These are phyloP conservation scores for Falco punctatus DNA, from an alignment of 2,113 vertebrate genomes.

Conservation along the genomic window DNA sequence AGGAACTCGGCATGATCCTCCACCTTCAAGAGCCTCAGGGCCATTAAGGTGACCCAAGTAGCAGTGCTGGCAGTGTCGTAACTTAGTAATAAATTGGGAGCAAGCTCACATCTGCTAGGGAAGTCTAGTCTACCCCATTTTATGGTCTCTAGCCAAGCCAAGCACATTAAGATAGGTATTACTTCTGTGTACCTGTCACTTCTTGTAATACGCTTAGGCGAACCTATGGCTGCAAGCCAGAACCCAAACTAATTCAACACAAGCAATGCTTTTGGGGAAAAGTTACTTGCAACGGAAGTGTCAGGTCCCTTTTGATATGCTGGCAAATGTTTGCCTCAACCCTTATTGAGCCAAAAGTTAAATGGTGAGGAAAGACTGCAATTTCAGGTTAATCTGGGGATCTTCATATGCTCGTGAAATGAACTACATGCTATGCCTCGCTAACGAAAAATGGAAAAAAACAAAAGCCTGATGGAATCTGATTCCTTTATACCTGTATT, in stretches of 20 bases:
- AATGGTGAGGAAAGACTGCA: not conserved
- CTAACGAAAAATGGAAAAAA: not conserved
- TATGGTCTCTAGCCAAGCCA: constrained; percentile 3
- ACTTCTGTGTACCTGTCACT: constrained; percentile 53
- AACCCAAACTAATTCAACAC: constrained; percentile 19
- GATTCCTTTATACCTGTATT: not conserved
- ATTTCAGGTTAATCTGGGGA: not conserved
- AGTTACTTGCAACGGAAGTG: not conserved
- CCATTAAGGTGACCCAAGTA: not conserved
- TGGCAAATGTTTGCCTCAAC: constrained; percentile 20
- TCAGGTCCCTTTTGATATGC: not conserved
- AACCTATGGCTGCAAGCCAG: constrained; percentile 43
- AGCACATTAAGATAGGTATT: constrained; percentile 44
- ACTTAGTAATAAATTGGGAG: constrained; percentile 63
- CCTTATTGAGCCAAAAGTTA: not conserved
- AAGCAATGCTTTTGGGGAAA: constrained; percentile 32
- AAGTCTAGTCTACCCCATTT: constrained; percentile 1
- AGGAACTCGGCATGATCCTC: not conserved
- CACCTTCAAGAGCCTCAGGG: not conserved
- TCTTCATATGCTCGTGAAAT: not conserved
- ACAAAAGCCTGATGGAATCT: not conserved
- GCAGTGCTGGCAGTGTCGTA: not conserved
- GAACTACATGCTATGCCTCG: not conserved
- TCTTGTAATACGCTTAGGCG: constrained; percentile 28
- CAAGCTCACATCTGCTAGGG: constrained; percentile 20